These are phyloP conservation scores for Corythoichthys haematopterus DNA, from an alignment of 2,113 vertebrate genomes.

Conservation along the genomic window DNA sequence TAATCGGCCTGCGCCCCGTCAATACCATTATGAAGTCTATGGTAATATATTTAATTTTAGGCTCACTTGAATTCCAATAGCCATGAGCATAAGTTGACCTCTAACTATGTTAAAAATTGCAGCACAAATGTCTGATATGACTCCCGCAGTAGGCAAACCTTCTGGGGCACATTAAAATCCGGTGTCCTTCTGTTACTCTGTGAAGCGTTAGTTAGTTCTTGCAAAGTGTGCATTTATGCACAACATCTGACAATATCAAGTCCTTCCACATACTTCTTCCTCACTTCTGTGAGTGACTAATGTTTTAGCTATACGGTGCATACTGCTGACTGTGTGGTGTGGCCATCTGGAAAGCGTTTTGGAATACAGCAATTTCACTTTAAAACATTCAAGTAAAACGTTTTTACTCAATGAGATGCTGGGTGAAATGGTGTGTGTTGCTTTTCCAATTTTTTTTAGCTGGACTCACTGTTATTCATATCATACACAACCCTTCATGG, in stretches of 20 bases:
- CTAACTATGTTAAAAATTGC: slow-evolving; percentile 43
- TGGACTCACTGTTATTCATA: no score
- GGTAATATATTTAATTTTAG: slow-evolving; percentile 25
- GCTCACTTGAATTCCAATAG: slow-evolving; percentile 28
- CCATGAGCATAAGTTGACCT: slow-evolving; percentile 29
- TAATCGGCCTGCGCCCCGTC: no score
- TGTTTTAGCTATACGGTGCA: neutral
- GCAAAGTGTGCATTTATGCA: slow-evolving; percentile 11
- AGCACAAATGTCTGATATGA: slow-evolving; percentile 36
- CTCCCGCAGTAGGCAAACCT: slow-evolving; percentile 40
- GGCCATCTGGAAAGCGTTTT: neutral
- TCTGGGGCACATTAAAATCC: slow-evolving; percentile 38
- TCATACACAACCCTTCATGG: no score
- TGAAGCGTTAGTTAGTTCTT: neutral
- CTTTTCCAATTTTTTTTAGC: neutral
- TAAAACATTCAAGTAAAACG: neutral
- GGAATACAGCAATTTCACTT: neutral
- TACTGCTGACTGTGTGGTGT: neutral
- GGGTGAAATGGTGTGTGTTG: neutral
- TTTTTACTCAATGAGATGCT: neutral
- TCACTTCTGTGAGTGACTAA: neutral
- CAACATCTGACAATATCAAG: neutral
- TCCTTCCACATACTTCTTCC: neutral
- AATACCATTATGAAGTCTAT: neutral
- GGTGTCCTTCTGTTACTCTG: slow-evolving; percentile 14